A percentile compares a stretch with the other conserved stretches of the same genome.
phyloP scores from a whole-genome alignment of 2,113 vertebrate species.

The Isichthys henryi region DNA sequence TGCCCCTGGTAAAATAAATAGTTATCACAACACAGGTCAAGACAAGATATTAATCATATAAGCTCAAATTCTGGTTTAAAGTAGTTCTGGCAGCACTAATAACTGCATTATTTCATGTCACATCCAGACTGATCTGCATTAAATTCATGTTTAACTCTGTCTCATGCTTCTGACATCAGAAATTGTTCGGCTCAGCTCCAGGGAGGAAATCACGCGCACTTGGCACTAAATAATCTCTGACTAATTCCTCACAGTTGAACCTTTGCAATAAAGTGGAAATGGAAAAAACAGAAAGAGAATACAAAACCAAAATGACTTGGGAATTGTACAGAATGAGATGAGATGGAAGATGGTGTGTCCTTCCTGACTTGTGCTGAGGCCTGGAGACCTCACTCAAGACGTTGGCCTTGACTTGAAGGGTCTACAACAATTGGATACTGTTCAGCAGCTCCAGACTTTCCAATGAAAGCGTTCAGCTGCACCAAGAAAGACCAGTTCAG shows the following conservation, averaged over 20 bases:
- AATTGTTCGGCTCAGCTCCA: no score
- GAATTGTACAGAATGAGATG: not conserved
- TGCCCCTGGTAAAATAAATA: not conserved
- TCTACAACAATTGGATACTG: not conserved
- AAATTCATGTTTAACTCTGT: not conserved
- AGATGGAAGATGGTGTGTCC: not conserved
- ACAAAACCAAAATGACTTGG: not conserved
- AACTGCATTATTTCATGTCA: not conserved
- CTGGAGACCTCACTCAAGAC: not conserved
- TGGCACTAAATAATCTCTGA: constrained; percentile 1
- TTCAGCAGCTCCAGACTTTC: not conserved
- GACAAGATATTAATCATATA: not conserved
- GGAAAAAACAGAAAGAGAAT: not conserved
- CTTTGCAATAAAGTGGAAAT: not conserved
- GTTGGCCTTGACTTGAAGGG: not conserved
- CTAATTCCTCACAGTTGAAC: not conserved
- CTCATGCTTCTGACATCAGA: not conserved
- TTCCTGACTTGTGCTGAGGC: not conserved
- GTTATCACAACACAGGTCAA: not conserved
- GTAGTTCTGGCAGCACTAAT: not conserved
- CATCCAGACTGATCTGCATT: not conserved
- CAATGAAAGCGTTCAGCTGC: not conserved
- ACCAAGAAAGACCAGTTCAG: not conserved
- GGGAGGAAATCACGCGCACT: not conserved
- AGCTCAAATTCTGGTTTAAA: not conserved